Conservation (phyloP, 2,113 vertebrate genomes). For the Cyprinodon brontotheroides region DNA sequence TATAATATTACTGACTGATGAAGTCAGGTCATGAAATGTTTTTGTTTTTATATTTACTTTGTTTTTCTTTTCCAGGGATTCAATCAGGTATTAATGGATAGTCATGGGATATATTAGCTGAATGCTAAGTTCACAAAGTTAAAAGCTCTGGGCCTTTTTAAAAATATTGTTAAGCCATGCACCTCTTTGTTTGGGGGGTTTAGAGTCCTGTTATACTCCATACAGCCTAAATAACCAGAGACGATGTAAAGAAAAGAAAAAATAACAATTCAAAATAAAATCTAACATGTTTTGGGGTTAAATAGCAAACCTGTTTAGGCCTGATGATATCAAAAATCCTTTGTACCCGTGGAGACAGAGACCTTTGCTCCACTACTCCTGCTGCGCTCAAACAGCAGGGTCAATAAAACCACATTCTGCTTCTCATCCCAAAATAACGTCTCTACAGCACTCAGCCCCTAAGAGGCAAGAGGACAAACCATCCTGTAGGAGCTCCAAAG, state of each 20-base stretch:
- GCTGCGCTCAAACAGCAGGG: background rate
- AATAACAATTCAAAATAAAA: no score
- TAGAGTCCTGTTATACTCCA: no score
- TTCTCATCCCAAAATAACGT: background rate
- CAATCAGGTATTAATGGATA: no score
- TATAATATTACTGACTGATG: background rate
- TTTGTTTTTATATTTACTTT: background rate
- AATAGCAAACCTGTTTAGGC: no score
- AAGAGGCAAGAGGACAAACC: background rate
- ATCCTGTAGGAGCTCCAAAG: background rate
- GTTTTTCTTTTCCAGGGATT: no score
- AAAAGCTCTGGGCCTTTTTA: no score
- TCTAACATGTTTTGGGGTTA: background rate
- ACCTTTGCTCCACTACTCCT: background rate
- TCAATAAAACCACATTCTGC: background rate
- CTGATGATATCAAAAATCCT: background rate
- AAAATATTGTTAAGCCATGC: no score
- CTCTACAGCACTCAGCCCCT: background rate
- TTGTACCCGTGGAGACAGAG: background rate
- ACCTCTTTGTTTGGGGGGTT: no score
- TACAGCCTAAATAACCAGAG: no score
- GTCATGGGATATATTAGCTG: no score
- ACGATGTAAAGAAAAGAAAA: no score
- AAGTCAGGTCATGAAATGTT: conserved; percentile 18
- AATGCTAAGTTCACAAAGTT: no score